Conservation (phyloP, 2,113 vertebrate species). For the Oceanites oceanicus region DNA sequence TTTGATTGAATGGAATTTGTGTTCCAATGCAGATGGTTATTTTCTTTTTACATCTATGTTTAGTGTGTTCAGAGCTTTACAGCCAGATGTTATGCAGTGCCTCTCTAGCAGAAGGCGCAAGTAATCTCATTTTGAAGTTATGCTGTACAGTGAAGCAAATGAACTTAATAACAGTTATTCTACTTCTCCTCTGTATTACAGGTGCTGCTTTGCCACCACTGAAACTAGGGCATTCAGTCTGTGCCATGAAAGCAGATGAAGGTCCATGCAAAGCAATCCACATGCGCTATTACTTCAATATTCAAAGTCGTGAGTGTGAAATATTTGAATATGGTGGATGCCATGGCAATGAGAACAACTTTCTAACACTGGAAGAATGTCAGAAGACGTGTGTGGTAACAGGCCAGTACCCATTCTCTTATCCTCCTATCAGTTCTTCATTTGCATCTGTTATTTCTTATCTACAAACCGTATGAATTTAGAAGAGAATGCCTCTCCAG, state of each 20-base stretch:
- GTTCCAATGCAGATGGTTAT: neutral
- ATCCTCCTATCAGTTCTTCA: neutral
- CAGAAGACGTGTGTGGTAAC: conserved; percentile 72
- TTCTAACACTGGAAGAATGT: conserved; percentile 79
- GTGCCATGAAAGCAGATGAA: conserved; percentile 79
- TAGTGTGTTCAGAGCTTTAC: neutral
- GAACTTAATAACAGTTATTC: neutral
- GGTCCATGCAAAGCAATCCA: conserved; percentile 86
- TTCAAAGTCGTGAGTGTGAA: conserved; percentile 78
- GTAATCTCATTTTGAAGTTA: neutral
- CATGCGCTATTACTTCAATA: conserved; percentile 80
- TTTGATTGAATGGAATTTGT: neutral
- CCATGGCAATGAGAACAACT: conserved; percentile 89
- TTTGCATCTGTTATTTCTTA: neutral
- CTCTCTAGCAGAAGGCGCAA: neutral
- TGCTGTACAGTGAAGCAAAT: neutral
- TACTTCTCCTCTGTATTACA: neutral
- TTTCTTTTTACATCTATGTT: neutral
- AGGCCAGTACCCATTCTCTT: conserved; percentile 54
- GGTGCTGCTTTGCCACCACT: conserved; percentile 27
- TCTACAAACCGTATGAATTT: neutral
- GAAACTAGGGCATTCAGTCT: conserved; percentile 77
- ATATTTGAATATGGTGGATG: conserved; percentile 90
- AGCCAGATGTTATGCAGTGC: neutral
- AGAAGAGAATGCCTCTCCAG: neutral